Conservation (phyloP, 2,113 vertebrate species). For the Python bivittatus region DNA sequence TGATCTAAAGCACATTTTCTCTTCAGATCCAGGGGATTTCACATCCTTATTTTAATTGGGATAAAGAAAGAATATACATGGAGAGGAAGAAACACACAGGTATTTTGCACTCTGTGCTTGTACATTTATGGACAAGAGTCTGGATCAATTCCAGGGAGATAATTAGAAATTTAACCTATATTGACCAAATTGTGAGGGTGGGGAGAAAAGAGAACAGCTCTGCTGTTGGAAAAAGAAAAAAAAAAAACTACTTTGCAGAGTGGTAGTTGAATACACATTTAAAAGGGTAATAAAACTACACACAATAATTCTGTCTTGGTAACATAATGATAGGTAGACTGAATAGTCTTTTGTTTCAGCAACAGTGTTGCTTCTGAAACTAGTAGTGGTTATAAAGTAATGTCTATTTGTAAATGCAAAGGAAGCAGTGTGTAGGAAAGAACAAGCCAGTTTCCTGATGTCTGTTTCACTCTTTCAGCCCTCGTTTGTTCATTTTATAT, state of each 20-base stretch:
- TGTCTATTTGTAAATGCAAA: not conserved
- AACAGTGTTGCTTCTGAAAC: not conserved
- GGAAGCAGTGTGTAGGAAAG: not conserved
- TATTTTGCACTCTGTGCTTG: not conserved
- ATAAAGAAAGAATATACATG: not conserved
- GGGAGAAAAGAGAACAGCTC: no score
- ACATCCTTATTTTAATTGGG: not conserved
- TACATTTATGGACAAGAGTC: not conserved
- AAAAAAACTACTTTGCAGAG: not conserved
- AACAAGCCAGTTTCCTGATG: not conserved
- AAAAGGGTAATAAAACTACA: not conserved
- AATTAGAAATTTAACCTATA: not conserved
- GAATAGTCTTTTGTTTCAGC: not conserved
- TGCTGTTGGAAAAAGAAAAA: not conserved
- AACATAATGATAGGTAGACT: not conserved
- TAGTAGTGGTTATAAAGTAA: not conserved
- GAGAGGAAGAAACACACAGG: not conserved
- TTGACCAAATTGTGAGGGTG: no score
- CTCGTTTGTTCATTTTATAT: not conserved
- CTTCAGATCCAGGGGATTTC: not conserved
- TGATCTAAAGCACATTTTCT: not conserved
- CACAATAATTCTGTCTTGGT: not conserved
- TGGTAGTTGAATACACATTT: not conserved
- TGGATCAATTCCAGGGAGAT: not conserved
- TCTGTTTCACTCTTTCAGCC: not conserved